Percentiles rank a stretch among this genome's conserved stretches.
Evolutionary conservation across 2,888 invertebrate genomes (phyloP).

Genomic region (Euzophera pinguis): DNA sequence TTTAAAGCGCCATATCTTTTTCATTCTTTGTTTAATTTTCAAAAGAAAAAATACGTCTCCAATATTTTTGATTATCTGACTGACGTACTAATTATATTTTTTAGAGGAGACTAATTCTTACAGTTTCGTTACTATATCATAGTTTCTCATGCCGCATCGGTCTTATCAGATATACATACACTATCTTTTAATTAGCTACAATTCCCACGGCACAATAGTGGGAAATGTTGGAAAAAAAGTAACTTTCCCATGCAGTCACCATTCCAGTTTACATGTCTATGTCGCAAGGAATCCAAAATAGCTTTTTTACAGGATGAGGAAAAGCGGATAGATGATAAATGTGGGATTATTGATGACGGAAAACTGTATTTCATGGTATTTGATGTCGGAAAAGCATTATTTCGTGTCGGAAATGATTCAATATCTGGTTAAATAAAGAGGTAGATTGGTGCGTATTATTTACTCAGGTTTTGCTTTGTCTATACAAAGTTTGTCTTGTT

Average conservation of each 20-base stretch:
- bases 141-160: neutral
- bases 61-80: no score
- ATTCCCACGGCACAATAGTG: slow-evolving; percentile 2
- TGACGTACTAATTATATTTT: no score
- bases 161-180: neutral
- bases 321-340: neutral
- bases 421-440: no score
- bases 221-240: neutral
- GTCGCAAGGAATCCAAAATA: neutral
- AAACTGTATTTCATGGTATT: neutral
- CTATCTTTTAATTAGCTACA: neutral
- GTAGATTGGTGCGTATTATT: no score
- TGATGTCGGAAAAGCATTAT: neutral
- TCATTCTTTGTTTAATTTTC: no score
- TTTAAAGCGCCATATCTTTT: no score
- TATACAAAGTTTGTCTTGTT: no score
- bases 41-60: no score
- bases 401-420: neutral
- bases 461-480: no score
- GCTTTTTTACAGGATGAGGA: neutral
- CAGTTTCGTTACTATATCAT: no score
- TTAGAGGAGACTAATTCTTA: no score
- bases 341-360: neutral
- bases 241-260: neutral
- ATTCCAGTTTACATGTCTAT: neutral